Percentiles rank a stretch among this genome's conserved stretches.
Conservation (phyloP, 92 coral and sea anemone species). For the Zoanthus sociatus region DNA sequence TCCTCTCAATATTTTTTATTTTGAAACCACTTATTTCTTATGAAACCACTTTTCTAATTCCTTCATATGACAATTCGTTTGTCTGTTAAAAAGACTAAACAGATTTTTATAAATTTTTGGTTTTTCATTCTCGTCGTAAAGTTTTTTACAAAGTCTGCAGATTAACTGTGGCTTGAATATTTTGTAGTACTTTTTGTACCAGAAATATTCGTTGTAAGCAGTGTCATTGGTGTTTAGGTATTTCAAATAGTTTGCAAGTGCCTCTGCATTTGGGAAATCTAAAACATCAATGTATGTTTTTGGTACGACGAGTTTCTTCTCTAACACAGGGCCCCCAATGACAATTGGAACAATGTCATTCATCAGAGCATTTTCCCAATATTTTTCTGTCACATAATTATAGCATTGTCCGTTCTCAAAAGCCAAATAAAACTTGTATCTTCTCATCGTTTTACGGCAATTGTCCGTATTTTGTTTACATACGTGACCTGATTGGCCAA, state of each 20-base stretch:
- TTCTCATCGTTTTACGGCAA: not conserved
- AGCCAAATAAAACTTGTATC: slow-evolving; percentile 25
- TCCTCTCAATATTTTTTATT: too few species aligned
- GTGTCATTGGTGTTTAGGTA: slow-evolving; percentile 36
- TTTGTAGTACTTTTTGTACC: slow-evolving; percentile 22
- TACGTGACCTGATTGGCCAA: slow-evolving; percentile 5
- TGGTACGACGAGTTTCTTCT: slow-evolving; percentile 5
- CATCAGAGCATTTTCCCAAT: slow-evolving; percentile 27
- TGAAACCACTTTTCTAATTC: not conserved
- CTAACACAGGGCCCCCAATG: slow-evolving; percentile 21
- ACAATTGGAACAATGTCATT: slow-evolving; percentile 25
- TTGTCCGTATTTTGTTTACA: not conserved
- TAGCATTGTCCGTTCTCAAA: slow-evolving; percentile 25
- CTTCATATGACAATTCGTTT: slow-evolving; percentile 5
- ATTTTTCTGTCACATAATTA: slow-evolving; percentile 41
- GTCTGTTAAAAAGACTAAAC: not conserved
- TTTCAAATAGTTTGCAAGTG: slow-evolving; percentile 25
- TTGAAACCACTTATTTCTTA: slow-evolving; percentile 8
- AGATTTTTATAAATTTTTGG: slow-evolving; percentile 13
- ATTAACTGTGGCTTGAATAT: slow-evolving; percentile 27
- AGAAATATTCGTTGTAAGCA: slow-evolving; percentile 36
- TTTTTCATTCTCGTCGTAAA: slow-evolving; percentile 29
- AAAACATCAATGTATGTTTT: slow-evolving; percentile 11
- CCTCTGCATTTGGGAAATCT: slow-evolving; percentile 22
- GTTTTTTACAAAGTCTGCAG: slow-evolving; percentile 26